phyloP scores from a whole-genome alignment of 1,140 invertebrate species.

The Apocrypta bakeri region DNA sequence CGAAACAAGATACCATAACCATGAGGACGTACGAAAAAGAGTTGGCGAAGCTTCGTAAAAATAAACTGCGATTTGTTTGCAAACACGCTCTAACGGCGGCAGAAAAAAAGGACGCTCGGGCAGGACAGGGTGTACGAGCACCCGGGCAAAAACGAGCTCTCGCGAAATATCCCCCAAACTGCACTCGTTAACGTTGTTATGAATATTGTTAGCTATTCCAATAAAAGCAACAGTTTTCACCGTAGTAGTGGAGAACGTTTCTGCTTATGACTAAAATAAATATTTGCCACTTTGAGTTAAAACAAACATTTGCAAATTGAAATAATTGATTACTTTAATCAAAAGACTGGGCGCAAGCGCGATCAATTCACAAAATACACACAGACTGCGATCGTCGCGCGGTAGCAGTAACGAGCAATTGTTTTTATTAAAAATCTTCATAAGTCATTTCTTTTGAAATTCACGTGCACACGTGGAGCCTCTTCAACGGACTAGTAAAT shows the following conservation, averaged over 20 bases:
- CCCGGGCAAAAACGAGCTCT: too few species aligned
- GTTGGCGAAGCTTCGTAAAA: neutral
- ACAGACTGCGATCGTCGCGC: neutral
- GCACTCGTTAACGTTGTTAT: neutral
- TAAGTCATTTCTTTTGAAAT: neutral
- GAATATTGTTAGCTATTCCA: neutral
- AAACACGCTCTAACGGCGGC: neutral
- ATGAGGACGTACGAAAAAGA: neutral
- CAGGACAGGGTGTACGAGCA: neutral
- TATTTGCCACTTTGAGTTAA: neutral
- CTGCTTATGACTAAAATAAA: slow-evolving; percentile 20
- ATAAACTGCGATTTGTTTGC: neutral
- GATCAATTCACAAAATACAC: slow-evolving; percentile 22
- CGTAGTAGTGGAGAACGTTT: neutral
- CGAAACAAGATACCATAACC: neutral
- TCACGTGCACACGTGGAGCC: neutral
- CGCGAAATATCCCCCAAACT: neutral
- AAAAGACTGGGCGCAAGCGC: neutral
- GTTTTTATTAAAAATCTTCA: neutral
- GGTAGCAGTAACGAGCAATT: neutral
- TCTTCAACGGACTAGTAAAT: slow-evolving; percentile 33
- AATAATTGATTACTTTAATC: slow-evolving; percentile 33
- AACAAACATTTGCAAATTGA: slow-evolving; percentile 1
- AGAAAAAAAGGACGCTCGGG: neutral
- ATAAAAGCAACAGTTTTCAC: slow-evolving; percentile 1